A percentile compares a stretch with the other conserved stretches of the same genome.
Evolutionary conservation across 2,113 vertebrate species (phyloP).

Genomic region (Dipodomys merriami): DNA sequence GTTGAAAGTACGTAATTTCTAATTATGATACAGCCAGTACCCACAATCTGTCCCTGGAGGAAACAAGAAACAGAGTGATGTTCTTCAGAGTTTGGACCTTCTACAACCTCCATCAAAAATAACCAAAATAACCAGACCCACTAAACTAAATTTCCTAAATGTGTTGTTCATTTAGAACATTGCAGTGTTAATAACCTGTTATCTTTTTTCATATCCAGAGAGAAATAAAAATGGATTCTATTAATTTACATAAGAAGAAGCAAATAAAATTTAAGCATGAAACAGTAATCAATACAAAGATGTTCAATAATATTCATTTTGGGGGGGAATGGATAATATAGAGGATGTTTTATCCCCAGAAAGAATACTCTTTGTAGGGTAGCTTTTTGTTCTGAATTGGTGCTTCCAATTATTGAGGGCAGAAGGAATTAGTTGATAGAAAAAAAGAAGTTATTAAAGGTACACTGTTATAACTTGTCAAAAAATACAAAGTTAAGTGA

Average conservation of each 20-base stretch:
- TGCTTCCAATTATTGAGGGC: slow-evolving; percentile 1
- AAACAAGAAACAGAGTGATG: slow-evolving; percentile 38
- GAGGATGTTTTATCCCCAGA: neutral
- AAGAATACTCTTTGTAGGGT: neutral
- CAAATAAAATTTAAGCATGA: slow-evolving; percentile 53
- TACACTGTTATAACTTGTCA: neutral
- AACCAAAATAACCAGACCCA: slow-evolving; percentile 34
- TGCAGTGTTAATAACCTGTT: slow-evolving; percentile 27
- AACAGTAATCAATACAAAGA: slow-evolving; percentile 54
- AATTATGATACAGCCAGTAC: neutral
- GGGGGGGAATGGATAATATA: slow-evolving; percentile 1
- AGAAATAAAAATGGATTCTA: neutral
- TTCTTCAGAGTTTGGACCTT: slow-evolving; percentile 7
- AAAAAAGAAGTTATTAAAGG: neutral
- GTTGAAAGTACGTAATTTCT: neutral
- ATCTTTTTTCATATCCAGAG: neutral
- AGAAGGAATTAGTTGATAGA: neutral
- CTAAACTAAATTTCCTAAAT: slow-evolving; percentile 53
- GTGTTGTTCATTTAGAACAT: neutral
- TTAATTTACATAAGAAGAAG: neutral
- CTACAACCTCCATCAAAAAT: slow-evolving; percentile 13
- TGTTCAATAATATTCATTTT: neutral
- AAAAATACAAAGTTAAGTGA: slow-evolving; percentile 51
- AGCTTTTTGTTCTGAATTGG: neutral
- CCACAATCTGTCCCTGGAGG: slow-evolving; percentile 10